These are phyloP conservation scores for Moxostoma hubbsi DNA, from an alignment of 2,797 vertebrate species.

Conservation along the genomic window DNA sequence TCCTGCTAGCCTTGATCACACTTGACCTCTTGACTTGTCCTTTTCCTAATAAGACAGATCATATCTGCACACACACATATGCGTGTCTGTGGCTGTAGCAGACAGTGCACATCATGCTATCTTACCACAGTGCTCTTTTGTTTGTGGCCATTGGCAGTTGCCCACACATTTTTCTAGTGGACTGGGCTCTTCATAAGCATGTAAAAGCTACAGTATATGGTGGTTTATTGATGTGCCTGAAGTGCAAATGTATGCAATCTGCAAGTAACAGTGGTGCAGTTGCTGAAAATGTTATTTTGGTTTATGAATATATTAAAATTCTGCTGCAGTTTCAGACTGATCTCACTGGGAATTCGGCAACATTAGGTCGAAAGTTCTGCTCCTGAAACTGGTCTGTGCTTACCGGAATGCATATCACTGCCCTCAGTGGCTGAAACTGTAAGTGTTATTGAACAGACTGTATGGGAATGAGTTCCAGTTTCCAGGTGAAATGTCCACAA, in stretches of 20 bases:
- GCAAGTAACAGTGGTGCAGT: background rate
- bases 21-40: conserved; percentile 59
- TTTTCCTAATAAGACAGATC: conserved; percentile 55
- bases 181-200: conserved; percentile 36
- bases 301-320: background rate
- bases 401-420: no score
- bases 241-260: background rate
- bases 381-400: no score
- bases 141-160: conserved; percentile 45
- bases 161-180: conserved; percentile 59
- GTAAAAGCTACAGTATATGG: conserved; percentile 1
- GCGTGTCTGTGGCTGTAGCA: conserved; percentile 36
- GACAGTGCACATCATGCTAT: conserved; percentile 44
- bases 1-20: conserved; percentile 50
- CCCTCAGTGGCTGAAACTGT: no score
- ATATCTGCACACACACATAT: conserved; percentile 49
- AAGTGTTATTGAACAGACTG: no score
- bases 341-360: no score
- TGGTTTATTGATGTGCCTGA: conserved; percentile 18
- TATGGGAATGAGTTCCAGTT: no score
- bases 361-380: no score
- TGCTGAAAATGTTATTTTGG: background rate
- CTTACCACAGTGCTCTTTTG: conserved; percentile 54
- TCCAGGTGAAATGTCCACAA: no score
- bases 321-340: background rate